Evolutionary conservation across 2,113 vertebrate species (phyloP), one percentile per base, ranked within the genome.

Genomic region (Toxostoma redivivum): DNA sequence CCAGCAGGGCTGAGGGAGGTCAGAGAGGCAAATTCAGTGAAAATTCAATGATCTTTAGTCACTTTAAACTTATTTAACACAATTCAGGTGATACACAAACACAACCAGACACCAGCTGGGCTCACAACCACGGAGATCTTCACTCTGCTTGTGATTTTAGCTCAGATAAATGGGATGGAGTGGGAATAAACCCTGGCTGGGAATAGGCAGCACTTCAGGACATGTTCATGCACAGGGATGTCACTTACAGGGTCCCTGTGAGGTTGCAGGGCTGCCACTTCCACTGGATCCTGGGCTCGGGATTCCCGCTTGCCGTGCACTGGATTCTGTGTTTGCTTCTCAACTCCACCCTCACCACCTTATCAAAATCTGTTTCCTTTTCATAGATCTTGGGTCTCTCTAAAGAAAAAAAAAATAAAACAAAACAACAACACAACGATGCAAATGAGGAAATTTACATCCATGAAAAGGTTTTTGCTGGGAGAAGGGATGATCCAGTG

Each of bases 311-410:
- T 7, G 94, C 98, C 0, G 98, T 99, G 97, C 99, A 99, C 86
- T 96, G 97, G 86, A 99, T 97, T 20, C 95, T 90, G 13, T 98
- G 96, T 57, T 96, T 95, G 81, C 96, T 96, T 81, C 98, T 97
- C 37, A 97, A 76, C 47, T 95, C 86, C 53, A 94, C 96, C 45
- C 65, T 82, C 79, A 95, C 67, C 3, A 94, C 81, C 60, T 76
- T 95, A 45, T 90, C 81, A 60, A 97, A 94, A 91, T 97, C 88
- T 83, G 94, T 97, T 73, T 98, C 98, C 58, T 98, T 98, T 73
- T 99, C 98, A 31, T 95, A 98, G 95, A 99, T 99, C 86, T 95
- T 97, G 66, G 99, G 99, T 85, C 97, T 98, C 92, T 98, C 99
- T 99, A 91, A 64, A 93, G 81, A 15, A 53, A 70, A 66, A 62